Percentiles rank a stretch among this genome's conserved stretches.
Conservation (phyloP, 1,140 invertebrate species). For the Listronotus bonariensis region DNA sequence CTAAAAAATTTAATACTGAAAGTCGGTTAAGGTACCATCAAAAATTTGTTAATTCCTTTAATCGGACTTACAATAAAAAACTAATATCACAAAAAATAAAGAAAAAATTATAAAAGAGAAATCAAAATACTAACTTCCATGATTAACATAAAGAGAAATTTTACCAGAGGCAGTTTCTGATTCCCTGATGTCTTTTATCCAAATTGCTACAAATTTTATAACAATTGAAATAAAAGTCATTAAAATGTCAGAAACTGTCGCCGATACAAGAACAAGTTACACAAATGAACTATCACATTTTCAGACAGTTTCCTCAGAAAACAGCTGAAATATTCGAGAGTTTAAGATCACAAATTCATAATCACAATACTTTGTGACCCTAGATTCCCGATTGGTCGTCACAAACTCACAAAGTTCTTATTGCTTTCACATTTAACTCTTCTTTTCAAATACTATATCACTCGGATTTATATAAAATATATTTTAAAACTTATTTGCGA, state of each 20-base stretch:
- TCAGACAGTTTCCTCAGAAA: slow-evolving; percentile 23
- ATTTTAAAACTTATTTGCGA: slow-evolving; percentile 2
- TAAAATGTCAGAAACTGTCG: background rate
- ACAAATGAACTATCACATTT: slow-evolving; percentile 30
- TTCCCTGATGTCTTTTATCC: no score
- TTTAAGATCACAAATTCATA: slow-evolving; percentile 23
- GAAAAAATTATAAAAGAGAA: slow-evolving; percentile 22
- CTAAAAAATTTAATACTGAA: slow-evolving; percentile 27
- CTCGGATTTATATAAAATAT: slow-evolving; percentile 17
- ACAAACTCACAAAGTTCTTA: slow-evolving; percentile 18
- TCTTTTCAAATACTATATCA: slow-evolving; percentile 17
- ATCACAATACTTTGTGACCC: slow-evolving; percentile 24
- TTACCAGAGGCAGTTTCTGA: no score
- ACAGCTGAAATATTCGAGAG: slow-evolving; percentile 25
- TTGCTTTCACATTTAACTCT: slow-evolving; percentile 8
- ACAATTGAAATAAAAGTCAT: no score
- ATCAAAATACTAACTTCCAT: slow-evolving; percentile 27
- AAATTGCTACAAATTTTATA: no score
- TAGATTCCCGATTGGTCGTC: slow-evolving; percentile 33
- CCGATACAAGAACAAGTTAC: slow-evolving; percentile 15
- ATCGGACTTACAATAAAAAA: slow-evolving; percentile 9
- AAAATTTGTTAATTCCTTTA: slow-evolving; percentile 21
- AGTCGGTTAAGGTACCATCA: no score
- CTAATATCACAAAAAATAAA: slow-evolving; percentile 32
- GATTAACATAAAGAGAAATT: background rate